Base-by-base conservation (phyloP, 2,888 invertebrate genomes). In the Bombylius major region DNA sequence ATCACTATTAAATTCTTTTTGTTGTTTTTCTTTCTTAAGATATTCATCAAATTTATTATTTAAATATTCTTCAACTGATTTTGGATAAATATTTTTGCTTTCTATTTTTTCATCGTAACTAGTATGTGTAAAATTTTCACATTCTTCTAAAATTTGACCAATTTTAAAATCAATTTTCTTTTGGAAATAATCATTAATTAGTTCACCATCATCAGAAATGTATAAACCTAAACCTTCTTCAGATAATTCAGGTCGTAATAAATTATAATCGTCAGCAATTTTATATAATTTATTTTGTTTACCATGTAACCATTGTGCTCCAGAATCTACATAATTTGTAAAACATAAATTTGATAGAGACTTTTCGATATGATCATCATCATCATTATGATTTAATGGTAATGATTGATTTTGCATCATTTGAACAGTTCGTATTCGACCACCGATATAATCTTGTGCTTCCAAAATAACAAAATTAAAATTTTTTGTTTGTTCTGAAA, bases 211-310 rank as follows among this genome's bases (percentile, higher is more conserved):
- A 47, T 77, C 70, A 50, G 76, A 66, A 13, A 79, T 55, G 63
- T 76, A 79, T 45, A 70, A 61, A 57, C 83, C 83, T 62, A 77
- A 68, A 4, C 80, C 82, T 70, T 83, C 83, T 61, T 72, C 71
- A 1, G 79, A 78, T 36, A 59, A 3, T 42, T 59, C 58, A 5
- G 53, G 8, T 7, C 46, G 12, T 51, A 59, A 47, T 14, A 74
- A 61, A 46, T 71, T 63, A 32, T 69, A 65, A 39, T 67, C 64
- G 42, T 65, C 63, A 4, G 73, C 69, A 59, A 74, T 56, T 50
- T 70, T 65, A 54, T 68, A 68, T 1, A 75, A 67, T 32, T 70
- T 66, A 58, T 75, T 75, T 33, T 70, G 65, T 53, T 71, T 70
- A 0, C 74, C 74, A 49, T 75, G 74, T 46, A 75, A 67, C 74